Evolutionary conservation across 2,888 invertebrate genomes (phyloP).

Genomic region (Timema cristinae): DNA sequence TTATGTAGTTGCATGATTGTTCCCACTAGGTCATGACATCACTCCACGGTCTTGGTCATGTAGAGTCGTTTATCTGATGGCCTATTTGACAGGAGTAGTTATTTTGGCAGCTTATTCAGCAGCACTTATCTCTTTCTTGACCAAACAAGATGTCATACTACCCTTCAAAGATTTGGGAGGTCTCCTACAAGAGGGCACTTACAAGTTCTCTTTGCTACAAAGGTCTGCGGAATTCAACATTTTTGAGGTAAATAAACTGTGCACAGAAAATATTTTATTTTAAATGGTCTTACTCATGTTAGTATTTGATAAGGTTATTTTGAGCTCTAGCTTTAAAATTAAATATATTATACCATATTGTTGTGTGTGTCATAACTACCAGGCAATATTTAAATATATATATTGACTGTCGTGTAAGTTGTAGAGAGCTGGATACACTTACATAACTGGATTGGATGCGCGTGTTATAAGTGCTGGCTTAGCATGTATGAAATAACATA

Average conservation of each 20-base stretch:
- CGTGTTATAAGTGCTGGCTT: too few species aligned
- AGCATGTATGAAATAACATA: too few species aligned
- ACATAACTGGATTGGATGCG: too few species aligned
- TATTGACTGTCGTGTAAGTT: too few species aligned
- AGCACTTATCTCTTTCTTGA: conserved; percentile 38
- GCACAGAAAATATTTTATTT: too few species aligned
- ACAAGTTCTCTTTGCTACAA: conserved; percentile 34
- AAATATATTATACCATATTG: too few species aligned
- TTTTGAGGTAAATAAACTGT: conserved; percentile 20
- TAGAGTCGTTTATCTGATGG: conserved; percentile 38
- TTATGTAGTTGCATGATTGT: background rate
- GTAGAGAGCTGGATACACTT: too few species aligned
- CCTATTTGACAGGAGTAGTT: conserved; percentile 38
- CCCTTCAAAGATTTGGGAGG: conserved; percentile 39
- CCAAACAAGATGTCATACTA: conserved; percentile 32
- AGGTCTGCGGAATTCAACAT: conserved; percentile 23
- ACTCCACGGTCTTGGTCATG: conserved; percentile 30
- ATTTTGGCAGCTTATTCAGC: conserved; percentile 39
- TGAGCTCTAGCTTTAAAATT: too few species aligned
- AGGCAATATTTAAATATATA: too few species aligned
- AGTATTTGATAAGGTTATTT: too few species aligned
- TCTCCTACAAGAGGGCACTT: conserved; percentile 37
- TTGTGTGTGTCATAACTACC: too few species aligned
- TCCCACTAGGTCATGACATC: conserved; percentile 20
- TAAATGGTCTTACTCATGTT: too few species aligned